Conservation (phyloP, 2,888 invertebrate species). For the Melanophora roralis region DNA sequence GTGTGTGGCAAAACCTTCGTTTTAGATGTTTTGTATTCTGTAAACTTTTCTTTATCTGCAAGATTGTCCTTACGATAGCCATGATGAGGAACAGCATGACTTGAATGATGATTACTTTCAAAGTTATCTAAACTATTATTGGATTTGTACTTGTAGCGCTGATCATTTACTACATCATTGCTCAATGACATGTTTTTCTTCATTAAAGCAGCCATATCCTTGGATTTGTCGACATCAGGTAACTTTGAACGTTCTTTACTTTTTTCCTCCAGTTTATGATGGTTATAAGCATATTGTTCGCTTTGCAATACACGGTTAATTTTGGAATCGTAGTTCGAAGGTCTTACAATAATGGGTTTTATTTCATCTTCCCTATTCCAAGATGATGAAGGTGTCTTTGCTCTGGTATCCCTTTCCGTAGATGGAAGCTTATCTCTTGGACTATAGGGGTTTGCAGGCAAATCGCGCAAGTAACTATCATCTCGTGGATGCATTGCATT, state of each 20-base stretch:
- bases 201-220: conserved; percentile 73
- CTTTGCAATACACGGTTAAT: conserved; percentile 75
- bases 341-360: conserved; percentile 75
- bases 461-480: conserved; percentile 74
- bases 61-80: conserved; percentile 75
- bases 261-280: conserved; percentile 52
- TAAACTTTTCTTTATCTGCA: conserved; percentile 77
- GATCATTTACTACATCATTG: conserved; percentile 63
- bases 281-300: conserved; percentile 66
- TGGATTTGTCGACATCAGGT: conserved; percentile 73
- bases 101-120: conserved; percentile 72
- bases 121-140: conserved; percentile 67
- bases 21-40: conserved; percentile 73
- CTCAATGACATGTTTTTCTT: conserved; percentile 72
- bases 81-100: conserved; percentile 47
- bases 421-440: conserved; percentile 64
- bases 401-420: conserved; percentile 49
- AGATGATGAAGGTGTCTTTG: conserved; percentile 63
- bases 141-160: conserved; percentile 63
- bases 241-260: conserved; percentile 65
- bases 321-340: conserved; percentile 75
- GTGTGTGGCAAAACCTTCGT: conserved; percentile 65
- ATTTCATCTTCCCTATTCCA: conserved; percentile 76
- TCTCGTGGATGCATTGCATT: conserved; percentile 74
- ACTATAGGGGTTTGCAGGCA: conserved; percentile 75